Evolutionary conservation across 2,888 invertebrate species (phyloP), one percentile per base, ranked within the genome.

Genomic region (Lasioglossum villosulum): DNA sequence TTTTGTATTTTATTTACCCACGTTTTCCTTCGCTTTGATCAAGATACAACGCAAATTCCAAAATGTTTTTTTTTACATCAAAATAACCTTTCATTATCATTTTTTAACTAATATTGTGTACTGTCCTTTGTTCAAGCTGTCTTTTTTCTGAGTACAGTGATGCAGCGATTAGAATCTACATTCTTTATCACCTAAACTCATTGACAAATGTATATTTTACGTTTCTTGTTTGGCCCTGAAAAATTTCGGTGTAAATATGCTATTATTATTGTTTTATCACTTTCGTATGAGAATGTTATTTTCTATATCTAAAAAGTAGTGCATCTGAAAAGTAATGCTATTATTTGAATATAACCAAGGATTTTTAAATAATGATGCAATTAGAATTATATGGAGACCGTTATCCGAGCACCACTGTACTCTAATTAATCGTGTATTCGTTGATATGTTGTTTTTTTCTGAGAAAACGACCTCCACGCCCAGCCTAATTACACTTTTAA

Each of bases 11-110:
- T 30, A 30, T 19, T 56, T n/a, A 48, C n/a, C 16, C 27, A 27
- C 14, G 2, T 48, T 56, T 42, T 77, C 42, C 3, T 23, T 23
- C 27, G 83, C 83, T 84, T 78, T 6, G 12, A 68, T 45, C 71
- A 66, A 63, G 1, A 30, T 30, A 30, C n/a, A 30, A 63, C 30
- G 63, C 30, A 63, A 63, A 19, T 63, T 63, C 30, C 63, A 63
- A 56, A 37, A 23, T 68, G 1, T 10, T 4, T 4, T 66, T 66
- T 37, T 68, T 37, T 68, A 34, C 23, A 37, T 83, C 0, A 63
- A 39, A 52, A 12, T 75, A 39, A 74, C 14, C n/a, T 78, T 39
- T 45, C 4, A 34, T 34, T 14, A 27, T 66, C 27, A 71, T n/a
- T 23, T 34, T 71, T 16, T 23, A 16, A 63, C 30, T 30, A 71